Evolutionary conservation across 2,113 vertebrate species (phyloP), one percentile per base, ranked within the genome.

Genomic region (Phaethornis superciliosus): DNA sequence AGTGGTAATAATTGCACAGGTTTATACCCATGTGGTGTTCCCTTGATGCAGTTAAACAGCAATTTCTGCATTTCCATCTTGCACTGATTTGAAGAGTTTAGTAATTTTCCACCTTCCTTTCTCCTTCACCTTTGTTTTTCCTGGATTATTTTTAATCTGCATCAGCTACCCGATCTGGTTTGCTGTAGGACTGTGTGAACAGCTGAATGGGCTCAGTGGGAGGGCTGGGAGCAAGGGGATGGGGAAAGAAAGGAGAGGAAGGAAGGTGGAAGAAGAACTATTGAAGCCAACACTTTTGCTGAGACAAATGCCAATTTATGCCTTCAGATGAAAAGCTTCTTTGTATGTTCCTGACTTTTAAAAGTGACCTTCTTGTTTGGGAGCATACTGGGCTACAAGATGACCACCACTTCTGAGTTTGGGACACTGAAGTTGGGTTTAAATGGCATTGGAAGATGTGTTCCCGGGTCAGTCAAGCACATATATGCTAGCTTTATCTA

Each of bases 201-300:
- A 96, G 92, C 96, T 96, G 92, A 96, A 96, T 90, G 88, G 90
- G 72, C 82, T 93, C 76, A 93, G 96, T 95, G 85, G 95, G 95
- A 96, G 95, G 86, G 90, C 85, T 90, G 80, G 64, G 85, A 96
- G 88, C 71, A 81, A 88, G 94, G 64, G 79, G 40, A 83, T 71
- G 65, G 33, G 91, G 84, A 90, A 86, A 71, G 91, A 88, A 88
- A 51, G 27, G 52, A 75, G 51, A 65, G 85, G 76, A 82, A 72
- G 93, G 59, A 67, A 21, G 46, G 46, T 91, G 82, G 79, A 85
- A 74, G 72, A 91, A 94, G 69, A 94, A 33, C 77, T 81, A 27
- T 49, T 24, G 54, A 89, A 95, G 90, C 47, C 68, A 75, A 26
- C 37, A 30, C 23, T 92, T 93, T 24, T 81, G 44, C 56, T 30